phyloP scores from a whole-genome alignment of 2,888 invertebrate genomes.

The Terebella lapidaria region DNA sequence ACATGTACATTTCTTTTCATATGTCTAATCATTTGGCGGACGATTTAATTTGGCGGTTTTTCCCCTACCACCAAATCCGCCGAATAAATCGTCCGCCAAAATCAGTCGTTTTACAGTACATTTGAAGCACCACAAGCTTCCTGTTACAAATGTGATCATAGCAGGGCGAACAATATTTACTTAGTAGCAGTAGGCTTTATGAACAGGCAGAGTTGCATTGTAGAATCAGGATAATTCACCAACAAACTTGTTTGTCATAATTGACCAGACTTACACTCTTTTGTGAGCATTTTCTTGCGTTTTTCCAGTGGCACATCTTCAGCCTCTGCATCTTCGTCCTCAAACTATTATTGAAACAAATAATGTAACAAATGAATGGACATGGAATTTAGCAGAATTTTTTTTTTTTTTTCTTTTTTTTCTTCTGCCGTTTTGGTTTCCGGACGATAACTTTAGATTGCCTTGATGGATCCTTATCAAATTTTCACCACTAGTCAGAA shows the following conservation, averaged over 20 bases:
- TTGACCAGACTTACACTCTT: slow-evolving; percentile 25
- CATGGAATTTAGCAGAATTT: too few relatives aligned
- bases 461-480: too few relatives aligned
- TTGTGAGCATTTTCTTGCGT: slow-evolving; percentile 28
- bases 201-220: not conserved
- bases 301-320: slow-evolving; percentile 28
- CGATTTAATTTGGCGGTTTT: too few relatives aligned
- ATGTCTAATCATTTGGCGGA: not conserved
- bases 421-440: too few relatives aligned
- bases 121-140: not conserved
- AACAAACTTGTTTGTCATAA: not conserved
- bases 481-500: too few relatives aligned
- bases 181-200: not conserved
- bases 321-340: slow-evolving; percentile 29
- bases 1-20: not conserved
- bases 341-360: slow-evolving; percentile 19
- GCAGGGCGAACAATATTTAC: too few relatives aligned
- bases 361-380: not conserved
- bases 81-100: too few relatives aligned
- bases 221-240: not conserved
- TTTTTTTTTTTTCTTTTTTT: too few relatives aligned
- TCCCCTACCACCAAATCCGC: too few relatives aligned
- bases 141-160: too few relatives aligned
- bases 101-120: too few relatives aligned
- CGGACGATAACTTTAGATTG: too few relatives aligned